Evolutionary conservation across 1,140 invertebrate species (phyloP).

Genomic region (Episyrphus balteatus): DNA sequence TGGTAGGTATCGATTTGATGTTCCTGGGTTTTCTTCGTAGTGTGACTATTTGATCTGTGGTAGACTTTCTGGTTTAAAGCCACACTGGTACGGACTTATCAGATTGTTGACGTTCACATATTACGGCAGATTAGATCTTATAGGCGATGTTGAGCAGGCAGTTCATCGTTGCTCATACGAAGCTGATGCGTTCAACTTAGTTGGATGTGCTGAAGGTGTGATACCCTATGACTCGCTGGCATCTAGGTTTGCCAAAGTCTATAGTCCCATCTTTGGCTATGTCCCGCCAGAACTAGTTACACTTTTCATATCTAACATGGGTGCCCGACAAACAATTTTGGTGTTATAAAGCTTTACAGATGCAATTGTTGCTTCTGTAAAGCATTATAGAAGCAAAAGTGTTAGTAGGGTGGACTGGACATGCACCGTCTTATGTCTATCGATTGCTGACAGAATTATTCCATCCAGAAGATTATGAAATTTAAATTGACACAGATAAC

Average conservation of each 20-base stretch:
- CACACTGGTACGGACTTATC: no score
- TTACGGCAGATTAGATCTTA: no score
- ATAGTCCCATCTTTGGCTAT: constrained; percentile 87
- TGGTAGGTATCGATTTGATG: no score
- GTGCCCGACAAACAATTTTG: neutral
- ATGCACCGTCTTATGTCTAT: constrained; percentile 89
- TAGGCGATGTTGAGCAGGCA: no score
- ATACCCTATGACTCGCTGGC: constrained; percentile 43
- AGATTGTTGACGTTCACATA: no score
- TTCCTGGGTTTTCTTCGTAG: no score
- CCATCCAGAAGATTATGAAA: constrained; percentile 73
- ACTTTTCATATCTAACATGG: constrained; percentile 87
- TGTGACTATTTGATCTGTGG: no score
- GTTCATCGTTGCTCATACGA: constrained; percentile 65
- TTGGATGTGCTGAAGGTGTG: constrained; percentile 56
- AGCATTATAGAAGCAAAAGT: no score
- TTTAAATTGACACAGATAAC: constrained; percentile 13
- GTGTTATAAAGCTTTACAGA: no score
- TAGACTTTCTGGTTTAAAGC: no score
- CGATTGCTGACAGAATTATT: constrained; percentile 83
- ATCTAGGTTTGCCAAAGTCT: constrained; percentile 46
- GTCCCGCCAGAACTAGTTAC: constrained; percentile 86
- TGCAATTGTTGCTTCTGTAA: no score
- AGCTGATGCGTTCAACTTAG: constrained; percentile 68
- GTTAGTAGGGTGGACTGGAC: no score